Conservation (phyloP, 2,113 vertebrate species). For the Cricetomys ansorgei region DNA sequence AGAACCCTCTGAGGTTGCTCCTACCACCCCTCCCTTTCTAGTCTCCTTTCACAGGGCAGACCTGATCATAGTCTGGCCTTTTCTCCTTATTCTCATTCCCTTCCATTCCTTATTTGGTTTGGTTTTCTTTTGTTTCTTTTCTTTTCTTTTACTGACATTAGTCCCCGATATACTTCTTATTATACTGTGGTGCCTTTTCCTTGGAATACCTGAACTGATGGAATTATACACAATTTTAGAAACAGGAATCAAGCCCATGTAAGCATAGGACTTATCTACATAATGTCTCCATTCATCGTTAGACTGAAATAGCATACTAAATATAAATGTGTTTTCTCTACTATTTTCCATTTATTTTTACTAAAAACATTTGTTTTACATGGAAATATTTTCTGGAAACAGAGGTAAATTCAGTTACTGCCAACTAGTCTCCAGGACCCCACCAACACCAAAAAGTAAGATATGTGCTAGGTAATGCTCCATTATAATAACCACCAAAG, state of each 20-base stretch:
- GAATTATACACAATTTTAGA: constrained; percentile 9
- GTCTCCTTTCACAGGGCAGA: not conserved
- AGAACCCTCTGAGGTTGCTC: not conserved
- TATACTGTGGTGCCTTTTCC: not conserved
- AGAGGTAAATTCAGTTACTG: not conserved
- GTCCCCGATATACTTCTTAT: not conserved
- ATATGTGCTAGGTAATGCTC: not conserved
- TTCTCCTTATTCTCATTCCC: not conserved
- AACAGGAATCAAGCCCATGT: not conserved
- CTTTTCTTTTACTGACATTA: not conserved
- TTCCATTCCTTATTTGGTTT: not conserved
- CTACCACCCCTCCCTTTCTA: not conserved
- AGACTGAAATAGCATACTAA: not conserved
- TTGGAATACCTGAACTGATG: not conserved
- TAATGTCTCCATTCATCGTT: not conserved
- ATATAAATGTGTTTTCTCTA: not conserved
- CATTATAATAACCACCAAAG: not conserved
- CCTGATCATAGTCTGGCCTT: not conserved
- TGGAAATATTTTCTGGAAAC: not conserved
- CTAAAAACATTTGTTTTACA: not conserved
- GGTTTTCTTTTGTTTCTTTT: not conserved
- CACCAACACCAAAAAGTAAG: not conserved
- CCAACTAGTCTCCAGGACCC: not conserved
- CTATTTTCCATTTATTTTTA: constrained; percentile 24
- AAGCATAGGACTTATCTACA: not conserved